Percentiles rank a stretch among this genome's conserved stretches.
Conservation (phyloP, 2,888 invertebrate genomes). For the Sthenelais limicola region DNA sequence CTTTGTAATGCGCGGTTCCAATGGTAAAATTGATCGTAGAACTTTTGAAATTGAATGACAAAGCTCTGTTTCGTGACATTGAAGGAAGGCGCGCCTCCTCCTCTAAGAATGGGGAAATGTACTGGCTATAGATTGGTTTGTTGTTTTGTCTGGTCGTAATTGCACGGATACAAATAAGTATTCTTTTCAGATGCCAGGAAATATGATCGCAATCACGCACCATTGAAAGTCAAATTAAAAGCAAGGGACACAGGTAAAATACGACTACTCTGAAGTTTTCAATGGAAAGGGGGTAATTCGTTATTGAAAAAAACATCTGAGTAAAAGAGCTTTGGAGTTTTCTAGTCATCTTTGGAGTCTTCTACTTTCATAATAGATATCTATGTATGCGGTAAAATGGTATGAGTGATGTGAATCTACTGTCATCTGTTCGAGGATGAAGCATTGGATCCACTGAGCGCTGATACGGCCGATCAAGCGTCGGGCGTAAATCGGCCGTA, state of each 20-base stretch:
- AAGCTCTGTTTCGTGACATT: constrained; percentile 33
- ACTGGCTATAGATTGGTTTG: constrained; percentile 12
- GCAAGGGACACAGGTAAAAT: neutral
- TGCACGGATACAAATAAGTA: constrained; percentile 28
- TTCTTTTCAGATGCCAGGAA: constrained; percentile 13
- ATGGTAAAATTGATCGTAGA: constrained; percentile 36
- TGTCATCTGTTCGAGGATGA: too few species aligned
- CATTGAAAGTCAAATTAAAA: constrained; percentile 14
- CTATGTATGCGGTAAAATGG: too few species aligned
- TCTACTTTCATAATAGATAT: too few species aligned
- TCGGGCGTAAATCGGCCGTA: too few species aligned
- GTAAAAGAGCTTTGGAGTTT: too few species aligned
- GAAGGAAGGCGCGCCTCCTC: constrained; percentile 10
- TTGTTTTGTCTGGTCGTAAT: constrained; percentile 9
- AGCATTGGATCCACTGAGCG: too few species aligned
- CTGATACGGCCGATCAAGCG: too few species aligned
- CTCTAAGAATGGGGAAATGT: constrained; percentile 26
- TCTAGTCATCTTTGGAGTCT: too few species aligned
- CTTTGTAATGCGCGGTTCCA: constrained; percentile 27
- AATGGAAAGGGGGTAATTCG: too few species aligned
- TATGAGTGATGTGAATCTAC: too few species aligned
- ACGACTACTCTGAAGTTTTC: too few species aligned
- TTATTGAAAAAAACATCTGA: too few species aligned
- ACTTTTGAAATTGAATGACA: constrained; percentile 27
- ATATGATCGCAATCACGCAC: constrained; percentile 23